Conservation (phyloP, 2,113 vertebrate genomes). For the Heterochromis multidens region DNA sequence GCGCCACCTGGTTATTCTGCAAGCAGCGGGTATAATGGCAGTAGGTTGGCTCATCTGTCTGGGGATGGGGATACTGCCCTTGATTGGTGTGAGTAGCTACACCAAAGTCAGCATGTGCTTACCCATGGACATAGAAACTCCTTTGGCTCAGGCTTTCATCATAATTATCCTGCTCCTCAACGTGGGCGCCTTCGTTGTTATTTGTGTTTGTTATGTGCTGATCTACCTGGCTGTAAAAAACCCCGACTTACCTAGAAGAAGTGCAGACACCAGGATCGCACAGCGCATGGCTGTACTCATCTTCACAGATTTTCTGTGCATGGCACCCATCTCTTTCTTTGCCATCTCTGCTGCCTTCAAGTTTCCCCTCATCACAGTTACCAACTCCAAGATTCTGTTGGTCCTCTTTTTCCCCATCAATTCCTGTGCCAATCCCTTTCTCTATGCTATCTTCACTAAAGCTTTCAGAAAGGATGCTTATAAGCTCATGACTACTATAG, state of each 20-base stretch:
- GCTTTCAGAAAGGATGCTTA: constrained; percentile 86
- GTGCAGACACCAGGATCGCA: constrained; percentile 86
- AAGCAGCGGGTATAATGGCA: constrained; percentile 80
- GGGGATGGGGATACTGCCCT: constrained; percentile 82
- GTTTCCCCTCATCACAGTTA: constrained; percentile 88
- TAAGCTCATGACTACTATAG: constrained; percentile 80
- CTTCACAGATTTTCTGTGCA: constrained; percentile 92
- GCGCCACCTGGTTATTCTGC: constrained; percentile 81
- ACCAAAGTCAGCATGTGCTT: constrained; percentile 93
- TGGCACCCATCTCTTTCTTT: constrained; percentile 93
- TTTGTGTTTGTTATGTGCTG: constrained; percentile 86
- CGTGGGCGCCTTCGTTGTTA: constrained; percentile 82
- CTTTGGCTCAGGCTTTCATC: constrained; percentile 83
- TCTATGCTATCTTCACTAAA: constrained; percentile 91
- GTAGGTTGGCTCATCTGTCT: constrained; percentile 85
- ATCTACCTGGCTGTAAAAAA: constrained; percentile 86
- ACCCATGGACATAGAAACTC: constrained; percentile 87
- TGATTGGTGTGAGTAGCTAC: constrained; percentile 88
- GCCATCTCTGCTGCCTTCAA: constrained; percentile 88
- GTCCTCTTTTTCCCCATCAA: constrained; percentile 94
- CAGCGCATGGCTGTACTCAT: constrained; percentile 92
- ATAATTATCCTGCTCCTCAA: constrained; percentile 82
- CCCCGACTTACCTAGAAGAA: constrained; percentile 73
- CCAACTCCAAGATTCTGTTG: constrained; percentile 90
- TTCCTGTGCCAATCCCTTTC: constrained; percentile 93